Evolutionary conservation across 2,888 invertebrate species (phyloP).

Genomic region (Lasioglossum leucozonium): DNA sequence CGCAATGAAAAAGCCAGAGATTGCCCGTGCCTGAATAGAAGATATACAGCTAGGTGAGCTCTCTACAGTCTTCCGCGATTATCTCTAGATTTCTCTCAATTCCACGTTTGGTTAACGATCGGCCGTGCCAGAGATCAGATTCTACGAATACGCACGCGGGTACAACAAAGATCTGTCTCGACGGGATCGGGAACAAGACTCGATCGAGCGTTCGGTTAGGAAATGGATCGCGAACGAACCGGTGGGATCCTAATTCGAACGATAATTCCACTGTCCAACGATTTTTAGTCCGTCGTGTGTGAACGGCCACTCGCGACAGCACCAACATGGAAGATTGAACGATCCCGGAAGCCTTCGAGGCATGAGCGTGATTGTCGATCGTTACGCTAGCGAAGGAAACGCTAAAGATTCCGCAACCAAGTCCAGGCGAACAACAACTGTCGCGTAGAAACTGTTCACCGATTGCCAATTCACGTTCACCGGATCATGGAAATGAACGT

Average conservation of each 20-base stretch:
- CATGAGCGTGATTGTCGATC: constrained; percentile 81
- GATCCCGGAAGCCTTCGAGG: constrained; percentile 70
- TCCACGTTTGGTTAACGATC: constrained; percentile 66
- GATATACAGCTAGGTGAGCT: constrained; percentile 77
- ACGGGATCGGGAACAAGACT: background rate
- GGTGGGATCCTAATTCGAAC: constrained; percentile 19
- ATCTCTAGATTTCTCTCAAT: constrained; percentile 66
- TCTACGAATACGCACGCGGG: constrained; percentile 17
- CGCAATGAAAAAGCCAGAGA: constrained; percentile 43
- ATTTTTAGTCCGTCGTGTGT: constrained; percentile 22
- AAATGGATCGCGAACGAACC: constrained; percentile 1
- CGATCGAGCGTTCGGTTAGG: background rate
- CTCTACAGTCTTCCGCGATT: constrained; percentile 73
- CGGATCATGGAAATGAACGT: constrained; percentile 52
- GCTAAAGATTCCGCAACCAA: constrained; percentile 25
- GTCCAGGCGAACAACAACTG: constrained; percentile 13
- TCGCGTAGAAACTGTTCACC: constrained; percentile 26
- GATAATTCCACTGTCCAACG: constrained; percentile 28
- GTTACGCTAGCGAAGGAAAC: constrained; percentile 65
- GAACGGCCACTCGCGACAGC: constrained; percentile 40
- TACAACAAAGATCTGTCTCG: background rate
- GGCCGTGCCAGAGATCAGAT: constrained; percentile 52
- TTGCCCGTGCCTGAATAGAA: constrained; percentile 70
- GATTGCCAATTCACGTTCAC: constrained; percentile 42
- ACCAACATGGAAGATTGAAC: constrained; percentile 58